These are phyloP conservation scores for Sepiola atlantica DNA, from an alignment of 2,888 invertebrate species.

Conservation along the genomic window DNA sequence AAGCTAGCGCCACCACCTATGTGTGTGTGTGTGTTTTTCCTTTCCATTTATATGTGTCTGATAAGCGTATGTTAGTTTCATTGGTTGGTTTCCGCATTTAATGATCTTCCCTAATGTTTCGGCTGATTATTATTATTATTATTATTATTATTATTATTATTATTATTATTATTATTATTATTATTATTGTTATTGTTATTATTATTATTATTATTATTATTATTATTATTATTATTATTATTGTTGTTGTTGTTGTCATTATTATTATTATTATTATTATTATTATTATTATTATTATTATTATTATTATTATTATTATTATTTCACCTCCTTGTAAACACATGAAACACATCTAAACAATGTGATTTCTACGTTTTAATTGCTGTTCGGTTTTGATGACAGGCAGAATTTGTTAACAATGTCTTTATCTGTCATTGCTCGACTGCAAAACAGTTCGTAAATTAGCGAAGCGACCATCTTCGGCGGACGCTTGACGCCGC, in stretches of 20 bases:
- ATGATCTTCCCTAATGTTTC: too few relatives aligned
- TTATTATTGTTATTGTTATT: neutral
- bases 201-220: neutral
- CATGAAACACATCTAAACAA: neutral
- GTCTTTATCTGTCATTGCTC: neutral
- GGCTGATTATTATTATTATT: neutral
- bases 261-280: neutral
- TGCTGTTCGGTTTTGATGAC: conserved; percentile 32
- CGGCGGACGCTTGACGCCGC: conserved; percentile 7
- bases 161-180: too few relatives aligned
- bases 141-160: too few relatives aligned
- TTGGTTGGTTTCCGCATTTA: too few relatives aligned
- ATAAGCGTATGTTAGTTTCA: too few relatives aligned
- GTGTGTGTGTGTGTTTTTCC: too few relatives aligned
- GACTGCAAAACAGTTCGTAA: conserved; percentile 10
- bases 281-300: neutral
- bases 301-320: neutral
- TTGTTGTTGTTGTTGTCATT: too few relatives aligned
- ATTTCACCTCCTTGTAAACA: neutral
- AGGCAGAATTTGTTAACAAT: neutral
- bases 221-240: neutral
- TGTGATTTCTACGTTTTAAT: conserved; percentile 32
- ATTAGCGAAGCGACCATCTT: neutral
- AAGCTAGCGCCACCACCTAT: too few relatives aligned
- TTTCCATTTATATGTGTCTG: too few relatives aligned